These are phyloP conservation scores for Antedon bifida DNA, from an alignment of 35 echinoderm and acorn worm species.

Conservation along the genomic window DNA sequence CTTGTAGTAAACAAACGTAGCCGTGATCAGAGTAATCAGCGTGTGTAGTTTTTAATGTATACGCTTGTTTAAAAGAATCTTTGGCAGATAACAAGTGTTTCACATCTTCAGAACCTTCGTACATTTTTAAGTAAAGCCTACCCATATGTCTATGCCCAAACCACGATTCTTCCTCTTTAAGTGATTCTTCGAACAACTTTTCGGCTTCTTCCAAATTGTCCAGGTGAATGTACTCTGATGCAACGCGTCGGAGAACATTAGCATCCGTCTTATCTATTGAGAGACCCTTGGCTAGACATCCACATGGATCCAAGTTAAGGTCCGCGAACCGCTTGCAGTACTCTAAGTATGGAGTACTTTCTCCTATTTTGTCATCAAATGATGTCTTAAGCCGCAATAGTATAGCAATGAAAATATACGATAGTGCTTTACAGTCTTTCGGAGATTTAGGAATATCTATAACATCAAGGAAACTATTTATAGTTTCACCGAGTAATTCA, in stretches of 20 bases:
- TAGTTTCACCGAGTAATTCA: conserved; percentile 23
- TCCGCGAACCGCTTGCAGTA: neutral
- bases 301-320: no score
- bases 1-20: conserved; percentile 45
- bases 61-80: conserved; percentile 30
- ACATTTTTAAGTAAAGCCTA: conserved; percentile 44
- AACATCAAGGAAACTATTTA: conserved; percentile 32
- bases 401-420: conserved; percentile 66
- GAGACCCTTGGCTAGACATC: conserved; percentile 46
- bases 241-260: conserved; percentile 40
- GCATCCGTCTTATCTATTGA: conserved; percentile 16
- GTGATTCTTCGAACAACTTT: conserved; percentile 26
- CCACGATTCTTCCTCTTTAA: conserved; percentile 42
- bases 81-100: conserved; percentile 29
- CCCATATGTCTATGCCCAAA: conserved; percentile 54
- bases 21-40: conserved; percentile 66
- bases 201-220: conserved; percentile 38
- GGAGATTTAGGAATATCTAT: conserved; percentile 20
- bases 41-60: conserved; percentile 40
- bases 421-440: conserved; percentile 15
- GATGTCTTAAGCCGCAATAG: conserved; percentile 26
- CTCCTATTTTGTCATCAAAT: conserved; percentile 21
- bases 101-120: conserved; percentile 6
- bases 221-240: conserved; percentile 27
- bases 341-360: conserved; percentile 4